Percentiles rank a stretch among this genome's conserved stretches.
These are phyloP conservation scores for Meandrusa payeni DNA, from an alignment of 2,888 invertebrate species.

Conservation along the genomic window DNA sequence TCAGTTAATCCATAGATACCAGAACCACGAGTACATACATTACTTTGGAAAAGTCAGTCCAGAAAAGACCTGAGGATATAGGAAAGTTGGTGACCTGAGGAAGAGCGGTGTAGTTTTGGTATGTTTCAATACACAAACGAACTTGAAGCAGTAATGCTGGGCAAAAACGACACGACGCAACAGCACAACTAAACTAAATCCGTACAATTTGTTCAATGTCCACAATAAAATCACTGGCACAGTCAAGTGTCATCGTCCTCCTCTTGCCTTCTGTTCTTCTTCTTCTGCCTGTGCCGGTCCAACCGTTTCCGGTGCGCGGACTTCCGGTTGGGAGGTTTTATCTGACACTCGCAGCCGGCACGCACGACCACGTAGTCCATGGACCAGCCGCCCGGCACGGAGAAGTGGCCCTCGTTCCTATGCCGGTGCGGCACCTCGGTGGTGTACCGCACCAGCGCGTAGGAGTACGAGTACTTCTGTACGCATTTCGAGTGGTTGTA, in stretches of 20 bases:
- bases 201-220: slow-evolving; percentile 61
- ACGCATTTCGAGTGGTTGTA: slow-evolving; percentile 88
- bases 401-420: slow-evolving; percentile 23
- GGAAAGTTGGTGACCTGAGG: no score
- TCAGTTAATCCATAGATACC: no score
- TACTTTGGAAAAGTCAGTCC: no score
- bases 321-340: slow-evolving; percentile 81
- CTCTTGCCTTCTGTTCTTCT: slow-evolving; percentile 52
- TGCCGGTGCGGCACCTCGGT: slow-evolving; percentile 57
- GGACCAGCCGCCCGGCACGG: slow-evolving; percentile 22
- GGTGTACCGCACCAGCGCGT: slow-evolving; percentile 88
- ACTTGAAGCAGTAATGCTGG: no score
- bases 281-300: slow-evolving; percentile 59
- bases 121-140: no score
- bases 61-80: no score
- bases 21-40: no score
- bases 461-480: slow-evolving; percentile 91
- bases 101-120: no score
- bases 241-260: slow-evolving; percentile 68
- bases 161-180: slow-evolving; percentile 25
- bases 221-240: slow-evolving; percentile 54
- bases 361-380: slow-evolving; percentile 69
- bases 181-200: slow-evolving; percentile 45
- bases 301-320: slow-evolving; percentile 43
- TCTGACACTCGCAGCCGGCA: slow-evolving; percentile 92